Conservation (phyloP, 1,140 invertebrate genomes). For the Aphelinus atriplicis region DNA sequence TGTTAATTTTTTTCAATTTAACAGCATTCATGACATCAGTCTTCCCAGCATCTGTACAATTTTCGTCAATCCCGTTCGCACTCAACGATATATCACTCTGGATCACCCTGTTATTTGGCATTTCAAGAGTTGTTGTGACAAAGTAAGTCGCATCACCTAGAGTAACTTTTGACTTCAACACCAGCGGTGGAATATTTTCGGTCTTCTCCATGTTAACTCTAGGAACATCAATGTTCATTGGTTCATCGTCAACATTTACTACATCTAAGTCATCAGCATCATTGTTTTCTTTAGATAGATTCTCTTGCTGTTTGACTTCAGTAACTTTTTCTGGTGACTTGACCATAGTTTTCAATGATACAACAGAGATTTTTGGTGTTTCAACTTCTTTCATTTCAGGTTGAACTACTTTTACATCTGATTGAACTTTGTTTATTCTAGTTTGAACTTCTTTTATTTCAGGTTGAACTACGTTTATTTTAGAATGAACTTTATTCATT, state of each 20-base stretch:
- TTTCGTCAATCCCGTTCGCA: constrained; percentile 41
- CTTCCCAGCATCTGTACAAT: constrained; percentile 49
- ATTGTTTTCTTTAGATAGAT: too few species aligned
- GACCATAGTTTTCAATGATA: too few species aligned
- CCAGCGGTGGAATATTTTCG: constrained; percentile 19
- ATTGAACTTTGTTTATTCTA: too few species aligned
- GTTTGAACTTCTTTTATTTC: too few species aligned
- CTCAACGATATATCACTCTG: constrained; percentile 27
- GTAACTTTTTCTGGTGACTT: too few species aligned
- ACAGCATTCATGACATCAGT: constrained; percentile 61
- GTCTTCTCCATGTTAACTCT: too few species aligned
- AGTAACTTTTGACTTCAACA: constrained; percentile 52
- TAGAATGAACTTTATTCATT: too few species aligned
- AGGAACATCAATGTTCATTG: not conserved
- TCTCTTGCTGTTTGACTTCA: too few species aligned
- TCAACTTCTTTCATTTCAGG: too few species aligned
- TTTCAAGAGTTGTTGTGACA: constrained; percentile 54
- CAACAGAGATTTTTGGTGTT: too few species aligned
- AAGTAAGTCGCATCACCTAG: constrained; percentile 57
- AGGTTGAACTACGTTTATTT: too few species aligned
- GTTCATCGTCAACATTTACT: not conserved
- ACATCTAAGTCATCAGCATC: not conserved
- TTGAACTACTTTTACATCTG: too few species aligned
- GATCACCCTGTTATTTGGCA: constrained; percentile 28
- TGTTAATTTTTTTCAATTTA: constrained; percentile 51